Base-by-base conservation (phyloP, 2,888 invertebrate genomes). In the Drosophila borborema region DNA sequence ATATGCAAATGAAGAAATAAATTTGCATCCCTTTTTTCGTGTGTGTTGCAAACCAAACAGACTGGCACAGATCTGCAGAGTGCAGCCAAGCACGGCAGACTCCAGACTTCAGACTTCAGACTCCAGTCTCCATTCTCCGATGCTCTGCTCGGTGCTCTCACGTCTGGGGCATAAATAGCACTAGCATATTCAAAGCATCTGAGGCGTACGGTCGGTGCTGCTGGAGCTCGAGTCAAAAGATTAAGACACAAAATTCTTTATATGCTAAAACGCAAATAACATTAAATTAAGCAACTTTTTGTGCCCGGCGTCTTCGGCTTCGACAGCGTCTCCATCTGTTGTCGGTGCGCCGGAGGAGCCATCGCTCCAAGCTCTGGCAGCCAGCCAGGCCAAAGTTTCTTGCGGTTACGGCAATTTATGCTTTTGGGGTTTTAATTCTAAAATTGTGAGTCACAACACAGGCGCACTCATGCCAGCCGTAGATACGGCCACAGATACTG, bases 1-100 rank as follows among this genome's bases (percentile, higher is more conserved):
- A 92, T 93, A 92, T 92, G 92, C 91, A 92, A 92, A 93, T 92
- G 92, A 93, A 92, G 92, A 93, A 92, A 92, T 92, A 92, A 92
- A 92, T 92, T 92, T 92, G 82, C 89, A 90, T 91, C 89, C 90
- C 90, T 89, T 91, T 87, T 84, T 59, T 56, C 55, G 45, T 81
- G 74, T 81, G 74, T 72, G 65, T 1, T 54, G 38, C 53, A 9
- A 38, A 14, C 53, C 79, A 66, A 66, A 72, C 59, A 72, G 58
- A 69, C 41, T 58, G 43, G 51, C 60, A 63, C 72, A 53, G 45
- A 72, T 74, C 72, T 45, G 46, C 55, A 59, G 69, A 82, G 72
- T 86, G 89, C 81, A 86, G 81, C 72, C 74, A 77, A 72, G 62
- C 71, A 75, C 48, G 74, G 80, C 81, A 64, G 64, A 43, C 61